Evolutionary conservation across 1,140 invertebrate species (phyloP).

Genomic region (Berghia stephanieae): DNA sequence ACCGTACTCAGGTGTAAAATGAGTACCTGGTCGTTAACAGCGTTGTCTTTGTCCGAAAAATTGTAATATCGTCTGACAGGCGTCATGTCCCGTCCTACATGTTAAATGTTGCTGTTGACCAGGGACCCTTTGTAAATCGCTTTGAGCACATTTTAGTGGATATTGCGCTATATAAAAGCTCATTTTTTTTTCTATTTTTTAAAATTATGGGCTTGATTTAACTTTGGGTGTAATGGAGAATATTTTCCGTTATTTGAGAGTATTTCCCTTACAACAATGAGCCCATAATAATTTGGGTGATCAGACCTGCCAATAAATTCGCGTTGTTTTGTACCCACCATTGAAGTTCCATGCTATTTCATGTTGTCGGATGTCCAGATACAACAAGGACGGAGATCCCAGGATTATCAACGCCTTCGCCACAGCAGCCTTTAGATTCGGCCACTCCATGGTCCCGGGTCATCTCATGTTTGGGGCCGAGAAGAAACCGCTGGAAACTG

Average conservation of each 20-base stretch:
- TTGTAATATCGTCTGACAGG: too few species aligned
- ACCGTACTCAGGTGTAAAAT: too few species aligned
- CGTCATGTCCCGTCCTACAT: too few species aligned
- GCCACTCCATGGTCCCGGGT: slow-evolving; percentile 77
- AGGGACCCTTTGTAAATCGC: too few species aligned
- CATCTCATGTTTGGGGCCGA: slow-evolving; percentile 69
- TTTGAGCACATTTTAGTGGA: too few species aligned
- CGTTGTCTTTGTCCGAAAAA: too few species aligned
- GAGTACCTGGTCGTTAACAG: too few species aligned
- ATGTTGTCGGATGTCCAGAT: slow-evolving; percentile 75
- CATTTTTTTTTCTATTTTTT: too few species aligned
- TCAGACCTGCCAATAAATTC: neutral
- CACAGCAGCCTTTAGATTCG: slow-evolving; percentile 73
- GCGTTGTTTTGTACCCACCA: neutral
- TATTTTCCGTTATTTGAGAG: too few species aligned
- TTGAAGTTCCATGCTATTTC: slow-evolving; percentile 75
- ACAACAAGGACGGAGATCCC: slow-evolving; percentile 71
- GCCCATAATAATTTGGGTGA: neutral
- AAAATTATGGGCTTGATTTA: neutral
- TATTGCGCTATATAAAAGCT: too few species aligned
- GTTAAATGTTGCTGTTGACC: too few species aligned
- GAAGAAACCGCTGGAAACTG: neutral
- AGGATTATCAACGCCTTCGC: slow-evolving; percentile 75
- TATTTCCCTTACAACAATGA: too few species aligned
- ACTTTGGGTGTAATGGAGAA: neutral